These are phyloP conservation scores for Neolamprologus sp. DNA, from an alignment of 2,113 vertebrate genomes.

Conservation along the genomic window DNA sequence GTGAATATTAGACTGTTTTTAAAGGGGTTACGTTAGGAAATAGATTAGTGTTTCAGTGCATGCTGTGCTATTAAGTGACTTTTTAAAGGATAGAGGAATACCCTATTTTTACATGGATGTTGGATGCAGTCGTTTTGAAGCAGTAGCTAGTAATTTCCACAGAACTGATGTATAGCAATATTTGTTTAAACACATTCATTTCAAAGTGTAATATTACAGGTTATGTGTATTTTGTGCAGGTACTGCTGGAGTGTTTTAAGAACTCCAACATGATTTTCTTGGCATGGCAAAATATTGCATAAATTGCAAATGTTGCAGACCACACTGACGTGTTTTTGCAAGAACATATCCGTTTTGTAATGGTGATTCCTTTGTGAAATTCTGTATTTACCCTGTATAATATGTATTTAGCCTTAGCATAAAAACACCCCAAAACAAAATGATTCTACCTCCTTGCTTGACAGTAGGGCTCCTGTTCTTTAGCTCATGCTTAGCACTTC, in stretches of 20 bases:
- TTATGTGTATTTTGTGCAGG: neutral
- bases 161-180: neutral
- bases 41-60: neutral
- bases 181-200: neutral
- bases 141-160: neutral
- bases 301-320: neutral
- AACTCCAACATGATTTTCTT: neutral
- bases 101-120: neutral
- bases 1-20: neutral
- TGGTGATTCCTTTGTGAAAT: neutral
- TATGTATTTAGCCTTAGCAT: neutral
- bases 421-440: neutral
- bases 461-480: neutral
- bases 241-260: neutral
- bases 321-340: neutral
- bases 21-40: neutral
- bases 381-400: neutral
- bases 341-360: neutral
- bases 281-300: neutral
- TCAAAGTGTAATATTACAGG: neutral
- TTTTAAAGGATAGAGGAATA: neutral
- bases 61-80: neutral
- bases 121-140: neutral
- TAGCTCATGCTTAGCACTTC: neutral
- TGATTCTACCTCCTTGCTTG: neutral